Evolutionary conservation across 2,888 invertebrate genomes (phyloP).

Genomic region (Ganaspis brasiliensis): DNA sequence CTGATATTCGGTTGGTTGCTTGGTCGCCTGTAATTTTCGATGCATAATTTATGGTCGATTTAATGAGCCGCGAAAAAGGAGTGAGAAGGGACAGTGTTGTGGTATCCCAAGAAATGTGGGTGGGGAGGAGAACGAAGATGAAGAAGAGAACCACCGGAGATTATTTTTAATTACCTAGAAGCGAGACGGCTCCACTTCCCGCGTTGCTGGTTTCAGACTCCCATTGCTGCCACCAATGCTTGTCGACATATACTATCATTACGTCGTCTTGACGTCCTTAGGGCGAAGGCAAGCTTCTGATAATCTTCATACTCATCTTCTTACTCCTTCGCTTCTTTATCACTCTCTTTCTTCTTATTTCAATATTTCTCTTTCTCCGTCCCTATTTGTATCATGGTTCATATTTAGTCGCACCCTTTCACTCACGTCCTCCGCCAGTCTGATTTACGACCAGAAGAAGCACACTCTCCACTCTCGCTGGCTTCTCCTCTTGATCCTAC

Average conservation of each 20-base stretch:
- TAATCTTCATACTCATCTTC: slow-evolving; percentile 18
- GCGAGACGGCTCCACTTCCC: slow-evolving; percentile 51
- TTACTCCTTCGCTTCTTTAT: slow-evolving; percentile 4
- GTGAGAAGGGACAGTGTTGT: slow-evolving; percentile 67
- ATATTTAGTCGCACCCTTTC: slow-evolving; percentile 18
- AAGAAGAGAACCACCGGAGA: slow-evolving; percentile 64
- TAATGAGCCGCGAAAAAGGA: slow-evolving; percentile 80
- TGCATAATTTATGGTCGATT: slow-evolving; percentile 80
- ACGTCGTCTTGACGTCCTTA: slow-evolving; percentile 51
- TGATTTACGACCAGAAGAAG: slow-evolving; percentile 35
- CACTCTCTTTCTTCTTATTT: slow-evolving; percentile 48
- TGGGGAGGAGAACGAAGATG: slow-evolving; percentile 52
- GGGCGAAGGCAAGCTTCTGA: slow-evolving; percentile 46
- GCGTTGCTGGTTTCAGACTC: slow-evolving; percentile 38
- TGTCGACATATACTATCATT: slow-evolving; percentile 47
- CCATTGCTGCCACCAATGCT: slow-evolving; percentile 37
- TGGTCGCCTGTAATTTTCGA: slow-evolving; percentile 78
- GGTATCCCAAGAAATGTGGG: slow-evolving; percentile 49
- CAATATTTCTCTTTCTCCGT: slow-evolving; percentile 7
- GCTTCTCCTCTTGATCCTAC: background rate
- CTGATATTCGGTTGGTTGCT: slow-evolving; percentile 62
- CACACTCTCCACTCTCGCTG: background rate
- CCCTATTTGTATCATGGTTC: background rate
- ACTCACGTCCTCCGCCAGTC: slow-evolving; percentile 13
- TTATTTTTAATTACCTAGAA: slow-evolving; percentile 79